Evolutionary conservation across 2,797 vertebrate genomes (phyloP).

Genomic region (Holocentrus rufus): DNA sequence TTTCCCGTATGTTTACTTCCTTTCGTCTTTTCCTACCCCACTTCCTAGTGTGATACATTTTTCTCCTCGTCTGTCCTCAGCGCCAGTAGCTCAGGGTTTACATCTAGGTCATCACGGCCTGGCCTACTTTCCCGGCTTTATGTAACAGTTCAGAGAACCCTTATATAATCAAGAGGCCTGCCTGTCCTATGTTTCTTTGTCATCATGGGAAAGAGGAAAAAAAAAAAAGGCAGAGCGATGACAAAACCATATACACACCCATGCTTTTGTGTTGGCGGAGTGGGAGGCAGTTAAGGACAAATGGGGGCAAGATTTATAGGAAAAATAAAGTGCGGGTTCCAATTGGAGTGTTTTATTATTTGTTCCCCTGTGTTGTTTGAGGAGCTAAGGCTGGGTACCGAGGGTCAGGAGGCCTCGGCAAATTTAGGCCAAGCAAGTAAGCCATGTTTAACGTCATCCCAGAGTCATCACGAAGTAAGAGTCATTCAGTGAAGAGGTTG

Average conservation of each 20-base stretch:
- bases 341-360: neutral
- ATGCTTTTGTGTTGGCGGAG: constrained; percentile 11
- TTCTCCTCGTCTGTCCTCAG: neutral
- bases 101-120: constrained; percentile 66
- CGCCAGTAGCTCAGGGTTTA: neutral
- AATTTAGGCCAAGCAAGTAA: constrained; percentile 30
- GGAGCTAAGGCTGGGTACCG: constrained; percentile 4
- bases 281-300: neutral
- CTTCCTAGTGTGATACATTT: neutral
- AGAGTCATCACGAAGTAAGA: constrained; percentile 7
- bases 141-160: constrained; percentile 72
- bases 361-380: neutral
- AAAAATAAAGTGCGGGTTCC: constrained; percentile 16
- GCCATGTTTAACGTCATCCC: neutral
- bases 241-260: constrained; percentile 21
- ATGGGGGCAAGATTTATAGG: neutral
- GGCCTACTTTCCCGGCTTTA: constrained; percentile 77
- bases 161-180: constrained; percentile 73
- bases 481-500: neutral
- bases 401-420: constrained; percentile 25
- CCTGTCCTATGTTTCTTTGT: constrained; percentile 33
- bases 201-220: constrained; percentile 28
- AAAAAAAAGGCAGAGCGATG: constrained; percentile 6
- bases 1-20: no score
- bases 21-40: neutral